Conservation (phyloP, 92 coral and sea anemone species). For the Siderastrea radians region DNA sequence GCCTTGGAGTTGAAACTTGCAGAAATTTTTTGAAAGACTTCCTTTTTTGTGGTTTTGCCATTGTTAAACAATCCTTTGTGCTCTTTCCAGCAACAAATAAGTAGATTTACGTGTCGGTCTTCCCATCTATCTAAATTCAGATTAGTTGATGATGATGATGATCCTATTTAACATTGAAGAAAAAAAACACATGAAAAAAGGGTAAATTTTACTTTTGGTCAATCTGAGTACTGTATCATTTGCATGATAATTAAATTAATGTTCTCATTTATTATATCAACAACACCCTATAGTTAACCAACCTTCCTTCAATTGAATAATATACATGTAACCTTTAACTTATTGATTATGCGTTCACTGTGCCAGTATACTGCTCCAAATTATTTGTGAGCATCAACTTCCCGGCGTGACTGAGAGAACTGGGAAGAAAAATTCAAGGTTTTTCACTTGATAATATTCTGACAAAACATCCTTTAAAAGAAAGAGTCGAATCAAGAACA, state of each 20-base stretch:
- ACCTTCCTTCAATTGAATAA: not conserved
- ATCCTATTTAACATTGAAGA: slow-evolving; percentile 3
- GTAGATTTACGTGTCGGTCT: slow-evolving; percentile 36
- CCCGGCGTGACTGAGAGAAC: not conserved
- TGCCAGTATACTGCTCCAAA: slow-evolving; percentile 7
- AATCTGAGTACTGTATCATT: not conserved
- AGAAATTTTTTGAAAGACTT: slow-evolving; percentile 39
- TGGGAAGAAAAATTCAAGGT: slow-evolving; percentile 3
- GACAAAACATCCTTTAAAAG: not conserved
- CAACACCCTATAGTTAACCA: too few relatives aligned
- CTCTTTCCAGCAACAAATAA: slow-evolving; percentile 46
- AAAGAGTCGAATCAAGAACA: slow-evolving; percentile 10
- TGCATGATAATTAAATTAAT: slow-evolving; percentile 2
- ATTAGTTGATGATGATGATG: slow-evolving; percentile 9
- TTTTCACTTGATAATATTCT: not conserved
- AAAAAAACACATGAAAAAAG: not conserved
- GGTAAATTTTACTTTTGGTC: not conserved
- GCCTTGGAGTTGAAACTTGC: too few relatives aligned
- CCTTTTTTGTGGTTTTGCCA: slow-evolving; percentile 57
- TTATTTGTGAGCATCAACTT: not conserved
- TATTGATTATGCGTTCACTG: slow-evolving; percentile 11
- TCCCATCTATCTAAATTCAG: slow-evolving; percentile 57
- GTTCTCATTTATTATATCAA: not conserved
- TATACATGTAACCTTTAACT: not conserved
- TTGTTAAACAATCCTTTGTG: slow-evolving; percentile 33